Evolutionary conservation across 2,888 invertebrate genomes (phyloP), one percentile per base, ranked within the genome.

Genomic region (Lasioglossum malachurum): DNA sequence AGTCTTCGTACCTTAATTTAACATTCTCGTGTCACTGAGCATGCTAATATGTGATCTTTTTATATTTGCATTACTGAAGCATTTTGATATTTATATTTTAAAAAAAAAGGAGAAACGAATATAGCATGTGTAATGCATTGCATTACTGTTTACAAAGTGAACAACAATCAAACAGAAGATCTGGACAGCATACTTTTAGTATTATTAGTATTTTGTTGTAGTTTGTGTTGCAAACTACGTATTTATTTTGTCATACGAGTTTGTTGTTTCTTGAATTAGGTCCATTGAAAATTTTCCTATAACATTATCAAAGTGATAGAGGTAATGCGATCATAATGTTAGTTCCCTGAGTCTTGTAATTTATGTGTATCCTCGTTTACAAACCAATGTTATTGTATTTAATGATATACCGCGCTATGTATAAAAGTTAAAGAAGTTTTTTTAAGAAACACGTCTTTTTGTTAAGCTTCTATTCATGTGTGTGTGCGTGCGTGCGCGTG

Each of bases 351-450:
- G 72, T 35, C 76, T 74, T 27, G 46, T 76, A 81, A 81, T 72
- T 81, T 81, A 64, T 86, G 78, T 81, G 67, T 80, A 85, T 79
- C 77, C 76, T 71, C 73, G 82, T 83, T 87, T 81, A 79, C 82
- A 82, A 85, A 86, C 81, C 86, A 77, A 85, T 88, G 83, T 89
- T 91, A 84, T 64, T 89, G 86, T 90, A 91, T 89, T 89, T 91
- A 91, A 87, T 87, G 86, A 80, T 91, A 87, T 87, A 74, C 71
- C 74, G 82, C 87, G 87, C 80, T 81, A 82, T 90, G 89, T 92
- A 91, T 90, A 89, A 88, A 88, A 84, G 85, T 89, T 89, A 80
- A 71, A 23, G 1, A 78, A 73, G 60, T 84, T 71, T 80, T 76
- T 85, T 84, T 84, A 75, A 75, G 80, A 84, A 78, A 89, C 69